These are phyloP conservation scores for Pachypanchax playfairii DNA, from an alignment of 2,113 vertebrate species.

Conservation along the genomic window DNA sequence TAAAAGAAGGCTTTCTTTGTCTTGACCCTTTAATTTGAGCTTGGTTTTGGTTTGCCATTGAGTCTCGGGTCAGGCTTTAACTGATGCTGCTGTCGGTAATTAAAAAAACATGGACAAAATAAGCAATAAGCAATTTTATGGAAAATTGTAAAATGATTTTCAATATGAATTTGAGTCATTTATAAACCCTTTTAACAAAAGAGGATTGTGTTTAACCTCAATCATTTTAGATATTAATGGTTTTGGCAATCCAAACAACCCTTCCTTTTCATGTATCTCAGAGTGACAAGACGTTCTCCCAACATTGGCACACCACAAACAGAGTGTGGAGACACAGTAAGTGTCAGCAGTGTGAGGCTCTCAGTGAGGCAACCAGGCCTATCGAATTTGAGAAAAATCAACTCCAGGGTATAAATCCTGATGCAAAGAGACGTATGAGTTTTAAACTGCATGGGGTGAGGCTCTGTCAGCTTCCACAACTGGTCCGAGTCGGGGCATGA, in stretches of 20 bases:
- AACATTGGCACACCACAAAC: conserved; percentile 22
- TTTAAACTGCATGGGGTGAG: not conserved
- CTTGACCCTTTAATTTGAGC: conserved; percentile 1
- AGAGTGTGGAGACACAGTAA: conserved; percentile 4
- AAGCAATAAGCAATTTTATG: not conserved
- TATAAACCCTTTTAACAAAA: conserved; percentile 5
- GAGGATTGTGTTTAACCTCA: not conserved
- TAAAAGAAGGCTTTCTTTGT: not conserved
- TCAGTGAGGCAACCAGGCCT: conserved; percentile 3
- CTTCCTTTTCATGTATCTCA: not conserved
- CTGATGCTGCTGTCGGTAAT: not conserved
- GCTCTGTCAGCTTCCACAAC: not conserved
- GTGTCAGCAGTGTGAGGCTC: not conserved
- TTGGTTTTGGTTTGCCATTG: not conserved
- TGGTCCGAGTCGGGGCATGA: conserved; percentile 1
- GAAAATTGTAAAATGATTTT: not conserved
- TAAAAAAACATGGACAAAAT: not conserved
- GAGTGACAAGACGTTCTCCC: conserved; percentile 2
- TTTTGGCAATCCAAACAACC: not conserved
- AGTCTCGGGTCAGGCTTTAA: too few species aligned
- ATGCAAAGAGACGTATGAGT: not conserved
- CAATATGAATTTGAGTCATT: not conserved
- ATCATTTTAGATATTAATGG: conserved; percentile 3
- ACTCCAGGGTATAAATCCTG: conserved; percentile 4
- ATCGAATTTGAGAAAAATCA: conserved; percentile 13